Evolutionary conservation across 2,797 vertebrate genomes (phyloP).

Genomic region (Salmo trutta): DNA sequence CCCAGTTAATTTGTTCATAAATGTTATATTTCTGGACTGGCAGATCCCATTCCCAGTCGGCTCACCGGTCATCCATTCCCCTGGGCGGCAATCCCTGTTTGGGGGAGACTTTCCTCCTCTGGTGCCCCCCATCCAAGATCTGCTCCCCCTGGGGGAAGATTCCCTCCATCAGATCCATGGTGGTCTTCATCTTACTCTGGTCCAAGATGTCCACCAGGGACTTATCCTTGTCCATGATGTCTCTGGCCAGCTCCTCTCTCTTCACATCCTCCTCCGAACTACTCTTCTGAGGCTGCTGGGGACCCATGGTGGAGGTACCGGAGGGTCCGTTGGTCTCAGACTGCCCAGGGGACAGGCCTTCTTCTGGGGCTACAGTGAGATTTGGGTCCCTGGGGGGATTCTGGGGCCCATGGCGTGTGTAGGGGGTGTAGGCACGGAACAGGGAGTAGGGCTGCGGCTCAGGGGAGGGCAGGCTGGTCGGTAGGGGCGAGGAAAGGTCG

Average conservation of each 20-base stretch:
- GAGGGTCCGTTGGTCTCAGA: not conserved
- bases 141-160: conserved; percentile 87
- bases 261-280: conserved; percentile 83
- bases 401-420: conserved; percentile 1
- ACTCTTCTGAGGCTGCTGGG: conserved; percentile 40
- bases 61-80: conserved; percentile 79
- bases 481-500: conserved; percentile 70
- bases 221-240: conserved; percentile 84
- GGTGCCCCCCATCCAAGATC: conserved; percentile 81
- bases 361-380: not conserved
- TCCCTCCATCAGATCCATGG: conserved; percentile 89
- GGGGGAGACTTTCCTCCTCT: conserved; percentile 80
- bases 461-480: conserved; percentile 68
- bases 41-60: not conserved
- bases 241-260: conserved; percentile 86
- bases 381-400: conserved; percentile 4
- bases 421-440: conserved; percentile 80
- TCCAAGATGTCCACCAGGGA: conserved; percentile 86
- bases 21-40: not conserved
- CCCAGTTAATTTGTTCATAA: not conserved
- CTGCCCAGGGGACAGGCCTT: not conserved
- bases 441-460: conserved; percentile 72
- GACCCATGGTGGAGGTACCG: not conserved
- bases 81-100: conserved; percentile 74
- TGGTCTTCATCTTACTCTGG: conserved; percentile 83